phyloP scores from a whole-genome alignment of 2,113 vertebrate genomes.

The Gila orcuttii region DNA sequence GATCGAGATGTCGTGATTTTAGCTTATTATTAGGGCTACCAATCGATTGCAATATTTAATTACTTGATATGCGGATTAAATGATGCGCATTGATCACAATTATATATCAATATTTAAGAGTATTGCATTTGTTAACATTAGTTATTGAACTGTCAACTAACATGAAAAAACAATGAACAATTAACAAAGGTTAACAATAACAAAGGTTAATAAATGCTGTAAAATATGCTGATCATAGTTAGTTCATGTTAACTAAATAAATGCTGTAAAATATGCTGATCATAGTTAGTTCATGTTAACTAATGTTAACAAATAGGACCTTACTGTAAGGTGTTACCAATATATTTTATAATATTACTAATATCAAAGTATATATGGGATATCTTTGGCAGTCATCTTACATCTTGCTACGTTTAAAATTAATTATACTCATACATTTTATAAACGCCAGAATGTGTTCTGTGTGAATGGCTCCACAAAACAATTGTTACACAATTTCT shows the following conservation, averaged over 20 bases:
- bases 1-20: neutral
- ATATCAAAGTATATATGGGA: neutral
- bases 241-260: too few species aligned
- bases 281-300: too few species aligned
- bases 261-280: too few species aligned
- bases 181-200: too few species aligned
- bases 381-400: neutral
- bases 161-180: too few species aligned
- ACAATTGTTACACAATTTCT: too few species aligned
- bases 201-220: too few species aligned
- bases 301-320: too few species aligned
- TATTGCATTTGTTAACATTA: too few species aligned
- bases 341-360: neutral
- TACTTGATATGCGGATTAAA: neutral
- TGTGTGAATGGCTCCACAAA: neutral
- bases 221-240: too few species aligned
- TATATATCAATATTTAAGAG: neutral
- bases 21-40: neutral
- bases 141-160: too few species aligned
- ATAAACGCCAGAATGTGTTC: neutral
- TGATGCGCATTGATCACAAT: neutral
- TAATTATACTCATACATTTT: neutral
- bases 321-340: neutral
- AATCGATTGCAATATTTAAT: neutral
- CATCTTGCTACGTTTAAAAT: neutral